Percentiles rank a stretch among this genome's conserved stretches.
Evolutionary conservation across 1,140 invertebrate species (phyloP).

Genomic region (Diploscapter pachys): DNA sequence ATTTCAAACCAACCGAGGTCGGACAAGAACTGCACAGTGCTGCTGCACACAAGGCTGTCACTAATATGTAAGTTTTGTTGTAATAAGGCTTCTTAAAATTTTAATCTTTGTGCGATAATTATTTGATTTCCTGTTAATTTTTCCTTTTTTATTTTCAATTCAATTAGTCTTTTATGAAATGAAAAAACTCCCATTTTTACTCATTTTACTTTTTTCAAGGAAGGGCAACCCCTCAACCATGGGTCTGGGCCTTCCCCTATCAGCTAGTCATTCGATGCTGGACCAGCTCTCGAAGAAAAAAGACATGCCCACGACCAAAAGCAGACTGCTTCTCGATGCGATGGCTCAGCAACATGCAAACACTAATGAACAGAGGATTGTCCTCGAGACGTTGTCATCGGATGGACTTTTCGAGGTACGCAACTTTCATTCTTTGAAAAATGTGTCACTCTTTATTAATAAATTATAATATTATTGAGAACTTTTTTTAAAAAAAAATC

Average conservation of each 20-base stretch:
- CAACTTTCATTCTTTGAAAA: no score
- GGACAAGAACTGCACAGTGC: neutral
- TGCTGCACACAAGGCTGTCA: constrained; percentile 1
- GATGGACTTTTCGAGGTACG: no score
- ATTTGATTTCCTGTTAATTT: no score
- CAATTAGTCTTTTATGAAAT: no score
- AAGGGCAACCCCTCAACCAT: constrained; percentile 29
- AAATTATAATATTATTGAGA: no score
- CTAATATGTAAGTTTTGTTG: neutral
- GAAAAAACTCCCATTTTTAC: no score
- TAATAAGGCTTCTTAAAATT: neutral
- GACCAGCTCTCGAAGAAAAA: constrained; percentile 42
- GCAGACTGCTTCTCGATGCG: constrained; percentile 5
- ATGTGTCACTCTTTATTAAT: no score
- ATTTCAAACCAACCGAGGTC: constrained; percentile 10
- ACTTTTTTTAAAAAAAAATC: no score
- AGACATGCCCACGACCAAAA: constrained; percentile 15
- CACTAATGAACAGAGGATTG: neutral
- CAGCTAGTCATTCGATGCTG: constrained; percentile 51
- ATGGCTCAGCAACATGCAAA: constrained; percentile 24
- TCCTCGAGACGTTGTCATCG: no score
- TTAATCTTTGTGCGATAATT: no score
- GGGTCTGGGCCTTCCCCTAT: constrained; percentile 37
- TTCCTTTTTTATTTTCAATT: no score
- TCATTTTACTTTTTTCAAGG: neutral